phyloP scores from a whole-genome alignment of 2,113 vertebrate species.

The Atherinomorus stipes region DNA sequence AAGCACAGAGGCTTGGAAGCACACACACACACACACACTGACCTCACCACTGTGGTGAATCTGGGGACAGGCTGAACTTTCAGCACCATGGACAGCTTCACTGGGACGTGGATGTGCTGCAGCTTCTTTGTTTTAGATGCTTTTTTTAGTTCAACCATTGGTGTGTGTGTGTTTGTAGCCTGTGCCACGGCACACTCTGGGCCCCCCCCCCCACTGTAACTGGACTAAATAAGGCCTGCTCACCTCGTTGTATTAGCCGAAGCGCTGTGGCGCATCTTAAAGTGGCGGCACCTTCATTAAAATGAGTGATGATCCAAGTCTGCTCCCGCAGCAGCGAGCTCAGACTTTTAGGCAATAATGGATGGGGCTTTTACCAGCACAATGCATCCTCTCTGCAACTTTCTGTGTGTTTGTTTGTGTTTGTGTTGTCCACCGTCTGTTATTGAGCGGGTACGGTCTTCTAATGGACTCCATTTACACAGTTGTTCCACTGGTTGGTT shows the following conservation, averaged over 20 bases:
- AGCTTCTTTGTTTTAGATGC: not conserved
- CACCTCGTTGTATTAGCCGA: slow-evolving; percentile 62
- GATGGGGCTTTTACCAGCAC: slow-evolving; percentile 62
- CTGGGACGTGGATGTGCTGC: not conserved
- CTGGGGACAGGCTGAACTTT: slow-evolving; percentile 61
- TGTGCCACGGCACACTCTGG: slow-evolving; percentile 17
- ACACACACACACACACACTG: slow-evolving; percentile 16
- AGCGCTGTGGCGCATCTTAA: slow-evolving; percentile 59
- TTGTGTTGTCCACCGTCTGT: slow-evolving; percentile 2
- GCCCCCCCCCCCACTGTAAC: slow-evolving; percentile 33
- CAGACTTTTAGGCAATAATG: slow-evolving; percentile 73
- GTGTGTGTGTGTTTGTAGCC: slow-evolving; percentile 17
- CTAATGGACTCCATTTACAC: slow-evolving; percentile 1
- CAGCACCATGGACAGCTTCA: slow-evolving; percentile 73
- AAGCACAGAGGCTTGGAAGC: slow-evolving; percentile 55
- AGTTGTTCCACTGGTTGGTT: slow-evolving; percentile 12
- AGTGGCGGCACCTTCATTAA: slow-evolving; percentile 71
- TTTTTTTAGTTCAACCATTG: slow-evolving; percentile 14
- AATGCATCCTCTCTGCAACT: slow-evolving; percentile 46
- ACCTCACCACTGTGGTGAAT: slow-evolving; percentile 25
- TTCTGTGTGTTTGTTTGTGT: slow-evolving; percentile 20
- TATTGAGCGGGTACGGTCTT: slow-evolving; percentile 22
- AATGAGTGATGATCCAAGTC: slow-evolving; percentile 75
- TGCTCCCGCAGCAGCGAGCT: slow-evolving; percentile 54
- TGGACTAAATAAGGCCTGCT: slow-evolving; percentile 66